Evolutionary conservation across 2,797 vertebrate genomes (phyloP), one percentile per base, ranked within the genome.

Genomic region (Gallirallus australis): DNA sequence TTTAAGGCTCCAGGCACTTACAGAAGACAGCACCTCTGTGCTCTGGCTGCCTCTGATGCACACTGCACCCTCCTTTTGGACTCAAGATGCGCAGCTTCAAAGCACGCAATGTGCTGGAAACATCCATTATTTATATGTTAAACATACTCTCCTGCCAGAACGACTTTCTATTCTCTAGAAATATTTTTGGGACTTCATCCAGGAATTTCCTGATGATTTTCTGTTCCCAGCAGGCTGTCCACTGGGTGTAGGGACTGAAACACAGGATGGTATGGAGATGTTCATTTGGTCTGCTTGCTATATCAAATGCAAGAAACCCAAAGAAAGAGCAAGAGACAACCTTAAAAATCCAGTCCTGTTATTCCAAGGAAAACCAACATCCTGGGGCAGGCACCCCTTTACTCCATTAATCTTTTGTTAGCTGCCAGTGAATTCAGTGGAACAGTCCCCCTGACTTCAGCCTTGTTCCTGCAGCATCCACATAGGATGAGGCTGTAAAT

Each of bases 121-220:
- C 52, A 82, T 89, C 86, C 53, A 88, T 95, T 97, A 94, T 94
- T 94, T 94, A 92, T 88, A 47, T 78, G 65, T 77, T 69, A 90
- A 80, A 82, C 91, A 30, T 35, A 47, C 89, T 83, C 78, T 86
- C 77, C 69, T 97, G 90, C 71, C 90, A 90, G 76, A 90, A 70
- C 82, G 96, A 93, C 89, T 82, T 93, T 96, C 78, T 96, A 9
- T 93, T 94, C 89, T 86, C 91, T 96, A 85, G 90, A 95, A 97
- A 95, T 91, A 94, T 86, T 88, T 84, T 94, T 92, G 90, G 95
- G 95, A 96, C 24, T 8, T 52, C 50, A 71, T 95, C 95, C 96
- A 97, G 92, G 89, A 86, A 53, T 95, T 85, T 95, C 71, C 94
- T 92, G 89, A 93, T 91, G 94, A 69, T 64, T 87, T 50, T 82